These are phyloP conservation scores for Calameuta idolon DNA, from an alignment of 2,888 invertebrate genomes.

Conservation along the genomic window DNA sequence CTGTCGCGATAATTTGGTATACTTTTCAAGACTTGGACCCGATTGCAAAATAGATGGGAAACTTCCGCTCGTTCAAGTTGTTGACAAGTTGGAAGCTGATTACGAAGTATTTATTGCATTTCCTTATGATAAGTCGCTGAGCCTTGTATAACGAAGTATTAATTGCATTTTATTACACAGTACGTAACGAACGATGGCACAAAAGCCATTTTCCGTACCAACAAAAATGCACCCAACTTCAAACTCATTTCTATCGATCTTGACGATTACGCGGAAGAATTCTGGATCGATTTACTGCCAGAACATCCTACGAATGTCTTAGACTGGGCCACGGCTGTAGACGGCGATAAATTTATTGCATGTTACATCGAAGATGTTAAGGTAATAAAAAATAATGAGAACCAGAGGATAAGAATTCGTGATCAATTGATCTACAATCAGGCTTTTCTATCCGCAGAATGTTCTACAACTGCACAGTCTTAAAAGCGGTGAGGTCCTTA, in stretches of 20 bases:
- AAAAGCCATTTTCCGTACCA: conserved; percentile 88
- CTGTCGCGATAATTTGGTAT: conserved; percentile 92
- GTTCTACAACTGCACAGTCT: conserved; percentile 85
- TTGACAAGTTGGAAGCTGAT: conserved; percentile 92
- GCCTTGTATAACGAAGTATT: neutral
- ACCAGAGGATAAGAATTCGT: neutral
- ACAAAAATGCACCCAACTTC: conserved; percentile 94
- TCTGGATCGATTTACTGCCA: conserved; percentile 86
- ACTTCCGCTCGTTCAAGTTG: conserved; percentile 81
- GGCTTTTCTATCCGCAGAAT: conserved; percentile 71
- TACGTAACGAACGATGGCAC: conserved; percentile 91
- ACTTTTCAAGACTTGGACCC: conserved; percentile 82
- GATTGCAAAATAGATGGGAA: conserved; percentile 74
- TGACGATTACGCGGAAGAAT: conserved; percentile 76
- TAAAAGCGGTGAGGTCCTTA: conserved; percentile 77
- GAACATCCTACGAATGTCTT: conserved; percentile 90
- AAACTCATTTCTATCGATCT: conserved; percentile 87
- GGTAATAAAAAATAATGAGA: conserved; percentile 69
- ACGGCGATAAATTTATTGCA: conserved; percentile 86
- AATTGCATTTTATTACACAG: conserved; percentile 66
- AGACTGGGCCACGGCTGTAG: conserved; percentile 88
- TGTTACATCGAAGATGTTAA: conserved; percentile 96
- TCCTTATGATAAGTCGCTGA: neutral
- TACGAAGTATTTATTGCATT: conserved; percentile 78
- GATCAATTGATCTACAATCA: neutral